A percentile compares a stretch with the other conserved stretches of the same genome.
phyloP scores from a whole-genome alignment of 1,140 invertebrate genomes.

The Xylocopa sonorina region DNA sequence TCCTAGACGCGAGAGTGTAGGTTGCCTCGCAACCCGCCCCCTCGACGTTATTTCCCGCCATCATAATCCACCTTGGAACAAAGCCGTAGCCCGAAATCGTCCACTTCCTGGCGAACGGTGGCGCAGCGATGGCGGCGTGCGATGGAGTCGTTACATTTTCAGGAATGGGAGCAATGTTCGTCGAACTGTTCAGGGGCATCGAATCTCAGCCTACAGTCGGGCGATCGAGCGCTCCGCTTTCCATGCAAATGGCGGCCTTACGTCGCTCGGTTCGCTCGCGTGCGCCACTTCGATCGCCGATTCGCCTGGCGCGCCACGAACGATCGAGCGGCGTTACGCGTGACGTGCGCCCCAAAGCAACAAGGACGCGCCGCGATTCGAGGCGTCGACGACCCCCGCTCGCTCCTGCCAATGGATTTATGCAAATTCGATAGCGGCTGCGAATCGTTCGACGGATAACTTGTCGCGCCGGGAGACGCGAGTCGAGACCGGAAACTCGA shows the following conservation, averaged over 20 bases:
- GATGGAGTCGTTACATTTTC: not conserved
- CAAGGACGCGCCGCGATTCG: slow-evolving; percentile 23
- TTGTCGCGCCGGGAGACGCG: slow-evolving; percentile 20
- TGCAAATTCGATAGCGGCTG: slow-evolving; percentile 66
- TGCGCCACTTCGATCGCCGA: slow-evolving; percentile 31
- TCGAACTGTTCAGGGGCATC: slow-evolving; percentile 1
- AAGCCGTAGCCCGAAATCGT: not conserved
- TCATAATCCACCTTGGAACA: not conserved
- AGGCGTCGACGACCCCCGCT: slow-evolving; percentile 1
- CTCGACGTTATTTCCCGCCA: not conserved
- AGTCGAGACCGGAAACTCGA: slow-evolving; percentile 49
- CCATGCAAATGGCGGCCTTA: slow-evolving; percentile 53
- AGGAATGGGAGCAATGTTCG: slow-evolving; percentile 9
- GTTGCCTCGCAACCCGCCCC: not conserved
- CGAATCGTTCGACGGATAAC: slow-evolving; percentile 63
- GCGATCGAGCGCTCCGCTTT: slow-evolving; percentile 49
- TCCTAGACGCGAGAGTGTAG: too few species aligned
- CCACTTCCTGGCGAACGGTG: not conserved
- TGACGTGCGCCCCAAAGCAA: slow-evolving; percentile 17
- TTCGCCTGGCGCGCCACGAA: too few species aligned
- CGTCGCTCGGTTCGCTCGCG: slow-evolving; percentile 16
- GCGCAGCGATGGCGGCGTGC: not conserved
- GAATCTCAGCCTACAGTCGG: slow-evolving; percentile 33
- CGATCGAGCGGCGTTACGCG: slow-evolving; percentile 47
- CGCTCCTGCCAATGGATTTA: slow-evolving; percentile 49